Evolutionary conservation across 2,113 vertebrate genomes (phyloP).

Genomic region (Phalacrocorax carbo): DNA sequence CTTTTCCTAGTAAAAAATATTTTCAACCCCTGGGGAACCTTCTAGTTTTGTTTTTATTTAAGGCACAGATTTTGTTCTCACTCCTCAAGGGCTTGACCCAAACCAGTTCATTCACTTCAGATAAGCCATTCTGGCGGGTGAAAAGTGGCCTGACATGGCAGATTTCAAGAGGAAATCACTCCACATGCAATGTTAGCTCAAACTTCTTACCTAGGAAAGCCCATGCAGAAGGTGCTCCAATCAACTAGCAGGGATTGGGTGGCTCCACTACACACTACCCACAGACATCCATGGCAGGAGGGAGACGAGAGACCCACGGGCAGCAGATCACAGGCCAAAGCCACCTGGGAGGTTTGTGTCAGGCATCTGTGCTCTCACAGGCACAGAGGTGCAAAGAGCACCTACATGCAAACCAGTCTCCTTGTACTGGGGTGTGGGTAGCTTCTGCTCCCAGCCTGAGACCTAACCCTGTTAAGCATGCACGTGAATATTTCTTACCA

Average conservation of each 20-base stretch:
- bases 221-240: background rate
- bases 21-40: background rate
- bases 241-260: background rate
- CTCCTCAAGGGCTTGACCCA: background rate
- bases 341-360: background rate
- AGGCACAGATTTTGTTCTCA: background rate
- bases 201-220: background rate
- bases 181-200: background rate
- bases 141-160: background rate
- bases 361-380: background rate
- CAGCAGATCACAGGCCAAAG: background rate
- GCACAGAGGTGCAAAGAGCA: background rate
- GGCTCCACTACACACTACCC: background rate
- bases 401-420: background rate
- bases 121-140: background rate
- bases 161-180: background rate
- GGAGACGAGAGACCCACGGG: rapidly evolving
- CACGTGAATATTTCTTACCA: rapidly evolving
- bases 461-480: background rate
- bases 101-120: background rate
- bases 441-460: background rate
- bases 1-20: background rate
- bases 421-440: background rate
- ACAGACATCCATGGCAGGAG: background rate
- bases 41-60: background rate